These are phyloP conservation scores for Aproaerema taeniolella DNA, from an alignment of 2,888 invertebrate species.

Conservation along the genomic window DNA sequence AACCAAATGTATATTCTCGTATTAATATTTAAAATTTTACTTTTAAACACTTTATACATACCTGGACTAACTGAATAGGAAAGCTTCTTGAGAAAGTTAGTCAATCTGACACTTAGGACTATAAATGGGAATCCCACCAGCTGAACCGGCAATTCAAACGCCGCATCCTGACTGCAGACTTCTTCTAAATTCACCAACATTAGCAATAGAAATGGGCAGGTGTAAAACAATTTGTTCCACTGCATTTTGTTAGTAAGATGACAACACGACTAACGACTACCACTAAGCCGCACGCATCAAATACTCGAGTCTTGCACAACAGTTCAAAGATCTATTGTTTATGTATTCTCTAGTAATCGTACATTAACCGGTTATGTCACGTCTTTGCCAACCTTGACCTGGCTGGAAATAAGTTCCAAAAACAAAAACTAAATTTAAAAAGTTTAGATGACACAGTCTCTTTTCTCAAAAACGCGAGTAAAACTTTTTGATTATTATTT, in stretches of 20 bases:
- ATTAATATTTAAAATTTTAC: background rate
- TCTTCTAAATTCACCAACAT: constrained; percentile 21
- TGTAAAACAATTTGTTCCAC: constrained; percentile 13
- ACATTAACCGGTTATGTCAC: constrained; percentile 1
- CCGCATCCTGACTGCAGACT: constrained; percentile 54
- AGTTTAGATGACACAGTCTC: too few species aligned
- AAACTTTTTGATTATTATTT: too few species aligned
- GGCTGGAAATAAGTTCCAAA: background rate
- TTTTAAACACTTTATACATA: constrained; percentile 51
- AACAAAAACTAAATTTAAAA: background rate
- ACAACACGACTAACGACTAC: constrained; percentile 7
- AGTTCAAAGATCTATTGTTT: constrained; percentile 8
- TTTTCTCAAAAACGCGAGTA: background rate
- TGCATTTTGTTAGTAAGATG: constrained; percentile 19
- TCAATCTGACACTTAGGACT: constrained; percentile 84
- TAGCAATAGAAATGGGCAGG: constrained; percentile 19
- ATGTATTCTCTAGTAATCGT: constrained; percentile 8
- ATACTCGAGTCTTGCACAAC: constrained; percentile 13
- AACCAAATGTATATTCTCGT: too few species aligned
- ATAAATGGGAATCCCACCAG: constrained; percentile 90
- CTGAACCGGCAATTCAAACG: constrained; percentile 89
- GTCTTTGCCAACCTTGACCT: constrained; percentile 1
- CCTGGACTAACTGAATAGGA: constrained; percentile 89
- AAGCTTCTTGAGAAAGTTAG: constrained; percentile 90
- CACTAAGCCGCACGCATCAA: constrained; percentile 12